Conservation (phyloP, 2,888 invertebrate species). For the Piscicola geometra region DNA sequence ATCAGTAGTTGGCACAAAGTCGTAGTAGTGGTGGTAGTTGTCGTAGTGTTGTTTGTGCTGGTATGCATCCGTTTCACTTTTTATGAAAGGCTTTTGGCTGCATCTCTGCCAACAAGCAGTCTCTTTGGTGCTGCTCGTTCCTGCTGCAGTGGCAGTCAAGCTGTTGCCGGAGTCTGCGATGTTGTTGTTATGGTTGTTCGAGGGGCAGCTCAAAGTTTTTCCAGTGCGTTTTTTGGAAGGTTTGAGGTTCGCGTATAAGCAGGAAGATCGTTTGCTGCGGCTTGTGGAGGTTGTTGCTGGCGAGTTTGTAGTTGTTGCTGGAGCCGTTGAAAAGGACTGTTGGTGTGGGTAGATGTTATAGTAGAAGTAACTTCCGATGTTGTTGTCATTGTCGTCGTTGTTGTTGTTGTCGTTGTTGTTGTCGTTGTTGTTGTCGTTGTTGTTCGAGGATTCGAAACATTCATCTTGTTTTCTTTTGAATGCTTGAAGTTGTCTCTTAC, state of each 20-base stretch:
- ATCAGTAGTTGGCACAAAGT: neutral
- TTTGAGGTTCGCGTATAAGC: neutral
- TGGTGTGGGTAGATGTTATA: neutral
- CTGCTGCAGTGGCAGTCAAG: too few relatives aligned
- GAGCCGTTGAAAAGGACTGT: neutral
- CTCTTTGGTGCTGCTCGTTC: neutral
- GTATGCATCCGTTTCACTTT: neutral
- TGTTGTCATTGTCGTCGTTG: constrained; percentile 2
- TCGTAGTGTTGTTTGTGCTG: neutral
- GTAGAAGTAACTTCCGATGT: constrained; percentile 1
- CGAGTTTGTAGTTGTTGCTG: too few relatives aligned
- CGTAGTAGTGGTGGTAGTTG: neutral
- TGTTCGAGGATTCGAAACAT: too few relatives aligned
- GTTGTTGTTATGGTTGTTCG: too few relatives aligned
- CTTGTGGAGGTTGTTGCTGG: too few relatives aligned
- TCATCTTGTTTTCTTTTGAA: too few relatives aligned
- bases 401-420: too few relatives aligned
- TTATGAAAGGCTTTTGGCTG: neutral
- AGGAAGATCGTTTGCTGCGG: neutral
- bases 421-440: too few relatives aligned
- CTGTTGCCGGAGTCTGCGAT: too few relatives aligned
- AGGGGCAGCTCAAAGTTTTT: too few relatives aligned
- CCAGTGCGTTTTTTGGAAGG: neutral
- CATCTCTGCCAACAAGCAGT: too few relatives aligned
- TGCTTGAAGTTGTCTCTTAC: too few relatives aligned